phyloP scores from a whole-genome alignment of 1,140 invertebrate genomes.

The Drosophila simulans region DNA sequence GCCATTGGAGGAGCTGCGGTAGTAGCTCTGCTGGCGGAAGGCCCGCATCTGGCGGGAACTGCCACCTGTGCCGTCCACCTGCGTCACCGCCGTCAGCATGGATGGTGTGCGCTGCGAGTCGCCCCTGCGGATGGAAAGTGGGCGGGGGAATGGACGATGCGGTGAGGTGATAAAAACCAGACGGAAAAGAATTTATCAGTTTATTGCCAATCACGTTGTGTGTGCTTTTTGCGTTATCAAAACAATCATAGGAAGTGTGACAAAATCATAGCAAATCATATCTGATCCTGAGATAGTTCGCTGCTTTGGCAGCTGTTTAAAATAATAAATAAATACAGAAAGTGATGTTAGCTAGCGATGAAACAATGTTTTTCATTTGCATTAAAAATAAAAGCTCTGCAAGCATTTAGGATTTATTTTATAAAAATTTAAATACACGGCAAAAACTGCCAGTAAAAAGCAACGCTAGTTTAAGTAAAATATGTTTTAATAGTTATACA shows the following conservation, averaged over 20 bases:
- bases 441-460: too few relatives aligned
- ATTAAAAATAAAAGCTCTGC: too few relatives aligned
- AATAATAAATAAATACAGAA: not conserved
- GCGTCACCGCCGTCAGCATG: slow-evolving; percentile 80
- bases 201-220: slow-evolving; percentile 23
- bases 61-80: slow-evolving; percentile 70
- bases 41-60: slow-evolving; percentile 68
- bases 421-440: too few relatives aligned
- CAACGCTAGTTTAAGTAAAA: too few relatives aligned
- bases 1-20: slow-evolving; percentile 67
- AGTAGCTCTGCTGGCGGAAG: slow-evolving; percentile 79
- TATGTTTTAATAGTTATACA: too few relatives aligned
- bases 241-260: slow-evolving; percentile 4
- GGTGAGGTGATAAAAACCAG: slow-evolving; percentile 18
- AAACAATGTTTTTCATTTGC: not conserved
- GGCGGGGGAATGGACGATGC: slow-evolving; percentile 6
- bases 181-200: slow-evolving; percentile 27
- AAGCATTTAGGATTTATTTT: too few relatives aligned
- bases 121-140: slow-evolving; percentile 53
- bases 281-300: too few relatives aligned
- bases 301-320: too few relatives aligned
- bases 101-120: slow-evolving; percentile 81
- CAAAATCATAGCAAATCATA: slow-evolving; percentile 9
- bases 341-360: not conserved
- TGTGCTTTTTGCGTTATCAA: slow-evolving; percentile 5